A percentile compares a stretch with the other conserved stretches of the same genome.
These are phyloP conservation scores for Anthoptus insignis DNA, from an alignment of 2,888 invertebrate species.

Conservation along the genomic window DNA sequence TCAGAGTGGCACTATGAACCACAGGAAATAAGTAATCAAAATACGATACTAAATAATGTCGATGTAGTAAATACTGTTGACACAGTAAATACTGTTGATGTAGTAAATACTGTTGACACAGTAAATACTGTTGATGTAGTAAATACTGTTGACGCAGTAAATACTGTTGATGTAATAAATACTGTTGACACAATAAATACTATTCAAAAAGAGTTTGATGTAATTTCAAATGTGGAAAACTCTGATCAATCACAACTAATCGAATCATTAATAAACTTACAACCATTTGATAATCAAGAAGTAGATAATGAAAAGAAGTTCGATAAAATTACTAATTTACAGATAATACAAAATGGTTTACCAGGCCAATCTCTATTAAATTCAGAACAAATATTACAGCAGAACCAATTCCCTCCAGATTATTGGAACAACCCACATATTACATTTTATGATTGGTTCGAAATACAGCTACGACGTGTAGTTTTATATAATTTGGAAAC, in stretches of 20 bases:
- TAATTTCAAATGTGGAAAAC: not conserved
- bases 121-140: no score
- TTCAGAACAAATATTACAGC: not conserved
- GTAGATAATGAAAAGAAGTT: not conserved
- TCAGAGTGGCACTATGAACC: not conserved
- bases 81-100: no score
- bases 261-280: not conserved
- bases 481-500: constrained; percentile 43
- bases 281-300: not conserved
- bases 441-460: constrained; percentile 1
- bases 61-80: no score
- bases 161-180: no score
- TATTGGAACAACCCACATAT: not conserved
- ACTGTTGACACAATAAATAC: not conserved
- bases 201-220: not conserved
- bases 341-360: not conserved
- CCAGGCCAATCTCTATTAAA: not conserved
- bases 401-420: not conserved
- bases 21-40: not conserved
- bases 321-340: not conserved
- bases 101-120: no score
- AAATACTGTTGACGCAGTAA: no score
- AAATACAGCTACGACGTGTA: constrained; percentile 53
- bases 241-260: not conserved
- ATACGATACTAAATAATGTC: no score